Evolutionary conservation across 1,140 invertebrate species (phyloP).

Genomic region (Berghia stephanieae): DNA sequence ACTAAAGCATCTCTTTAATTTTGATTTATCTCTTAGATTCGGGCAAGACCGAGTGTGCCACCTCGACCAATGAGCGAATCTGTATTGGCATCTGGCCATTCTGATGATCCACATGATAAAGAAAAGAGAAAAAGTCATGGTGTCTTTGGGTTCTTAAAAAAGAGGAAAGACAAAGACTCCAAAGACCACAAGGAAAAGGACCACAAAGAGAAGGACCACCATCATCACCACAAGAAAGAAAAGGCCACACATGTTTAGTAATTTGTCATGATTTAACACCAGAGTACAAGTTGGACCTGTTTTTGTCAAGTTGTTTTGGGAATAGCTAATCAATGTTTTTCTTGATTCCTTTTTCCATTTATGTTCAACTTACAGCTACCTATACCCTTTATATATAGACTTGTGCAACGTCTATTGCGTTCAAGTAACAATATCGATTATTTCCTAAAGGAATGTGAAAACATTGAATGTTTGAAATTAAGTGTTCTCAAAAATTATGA

Average conservation of each 20-base stretch:
- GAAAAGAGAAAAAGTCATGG: conserved; percentile 46
- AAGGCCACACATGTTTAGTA: conserved; percentile 33
- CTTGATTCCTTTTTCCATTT: background rate
- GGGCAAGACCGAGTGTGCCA: too few relatives aligned
- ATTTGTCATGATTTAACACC: background rate
- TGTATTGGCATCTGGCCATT: background rate
- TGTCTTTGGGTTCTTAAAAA: conserved; percentile 55
- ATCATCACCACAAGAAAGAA: too few relatives aligned
- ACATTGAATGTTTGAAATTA: too few relatives aligned
- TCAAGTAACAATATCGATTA: background rate
- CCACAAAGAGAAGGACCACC: too few relatives aligned
- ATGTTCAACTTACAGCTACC: background rate
- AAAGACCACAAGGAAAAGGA: conserved; percentile 43
- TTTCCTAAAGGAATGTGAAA: too few relatives aligned
- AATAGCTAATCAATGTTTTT: background rate
- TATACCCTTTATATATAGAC: background rate
- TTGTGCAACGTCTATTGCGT: background rate
- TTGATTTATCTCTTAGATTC: too few relatives aligned
- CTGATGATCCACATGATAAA: conserved; percentile 32
- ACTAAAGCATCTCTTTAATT: too few relatives aligned
- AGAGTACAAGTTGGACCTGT: background rate
- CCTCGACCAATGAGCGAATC: conserved; percentile 42
- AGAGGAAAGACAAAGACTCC: conserved; percentile 54
- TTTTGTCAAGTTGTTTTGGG: background rate
- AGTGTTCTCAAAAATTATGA: too few relatives aligned